These are phyloP conservation scores for Pseudomugil tenellus DNA, from an alignment of 2,797 vertebrate species.

Conservation along the genomic window DNA sequence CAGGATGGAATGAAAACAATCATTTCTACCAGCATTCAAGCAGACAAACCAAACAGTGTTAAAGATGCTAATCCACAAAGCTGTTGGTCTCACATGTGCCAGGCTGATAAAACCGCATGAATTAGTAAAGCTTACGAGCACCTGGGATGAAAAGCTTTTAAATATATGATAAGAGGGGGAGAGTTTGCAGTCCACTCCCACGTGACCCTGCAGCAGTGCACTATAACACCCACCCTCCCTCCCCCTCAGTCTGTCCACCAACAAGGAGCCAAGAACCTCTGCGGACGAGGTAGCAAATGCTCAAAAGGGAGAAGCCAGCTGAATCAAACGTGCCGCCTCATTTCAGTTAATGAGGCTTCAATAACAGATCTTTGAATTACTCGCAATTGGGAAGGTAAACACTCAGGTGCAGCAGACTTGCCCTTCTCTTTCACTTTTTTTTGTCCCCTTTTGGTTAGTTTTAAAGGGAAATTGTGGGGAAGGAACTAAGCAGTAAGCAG, in stretches of 20 bases:
- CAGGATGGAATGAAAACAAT: conserved; percentile 53
- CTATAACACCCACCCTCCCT: conserved; percentile 26
- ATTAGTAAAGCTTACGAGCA: conserved; percentile 75
- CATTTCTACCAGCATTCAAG: conserved; percentile 36
- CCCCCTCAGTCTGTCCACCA: conserved; percentile 49
- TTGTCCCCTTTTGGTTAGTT: conserved; percentile 40
- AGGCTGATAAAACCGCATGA: conserved; percentile 70
- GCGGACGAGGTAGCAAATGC: conserved; percentile 7
- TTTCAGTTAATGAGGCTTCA: conserved; percentile 31
- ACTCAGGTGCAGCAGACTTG: conserved; percentile 6
- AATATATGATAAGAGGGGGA: conserved; percentile 69
- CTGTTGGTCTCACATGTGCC: conserved; percentile 60
- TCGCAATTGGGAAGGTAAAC: conserved; percentile 5
- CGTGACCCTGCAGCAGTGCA: conserved; percentile 50
- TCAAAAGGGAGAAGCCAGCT: neutral
- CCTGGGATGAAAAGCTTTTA: conserved; percentile 74
- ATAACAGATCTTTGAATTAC: conserved; percentile 10
- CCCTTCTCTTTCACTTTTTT: conserved; percentile 25
- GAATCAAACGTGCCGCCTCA: conserved; percentile 22
- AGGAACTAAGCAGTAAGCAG: conserved; percentile 31
- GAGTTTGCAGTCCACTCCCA: conserved; percentile 60
- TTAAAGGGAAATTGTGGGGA: conserved; percentile 22
- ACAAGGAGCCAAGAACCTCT: conserved; percentile 43
- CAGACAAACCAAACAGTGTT: conserved; percentile 68
- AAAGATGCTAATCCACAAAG: conserved; percentile 76